Conservation (phyloP, 2,113 vertebrate genomes). For the Sapajus apella region DNA sequence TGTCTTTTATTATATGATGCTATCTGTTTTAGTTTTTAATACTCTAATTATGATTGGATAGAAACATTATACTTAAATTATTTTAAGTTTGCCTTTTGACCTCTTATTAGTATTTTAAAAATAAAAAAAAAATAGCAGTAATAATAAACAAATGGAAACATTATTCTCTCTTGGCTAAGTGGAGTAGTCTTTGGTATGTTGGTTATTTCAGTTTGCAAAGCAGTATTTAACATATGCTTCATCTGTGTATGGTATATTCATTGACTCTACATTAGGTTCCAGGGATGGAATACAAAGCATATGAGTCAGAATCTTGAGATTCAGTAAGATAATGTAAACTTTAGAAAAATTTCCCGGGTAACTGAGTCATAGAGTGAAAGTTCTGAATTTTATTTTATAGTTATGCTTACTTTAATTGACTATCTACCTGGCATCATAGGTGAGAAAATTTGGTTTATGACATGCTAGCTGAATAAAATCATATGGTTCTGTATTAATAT, state of each 20-base stretch:
- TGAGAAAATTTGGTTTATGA: slow-evolving; percentile 36
- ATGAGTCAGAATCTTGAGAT: slow-evolving; percentile 19
- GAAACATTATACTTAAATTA: slow-evolving; percentile 18
- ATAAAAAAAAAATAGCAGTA: slow-evolving; percentile 22
- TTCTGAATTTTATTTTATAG: not conserved
- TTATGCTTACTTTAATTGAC: slow-evolving; percentile 18
- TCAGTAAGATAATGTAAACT: not conserved
- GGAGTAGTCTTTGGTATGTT: not conserved
- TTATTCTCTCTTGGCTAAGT: not conserved
- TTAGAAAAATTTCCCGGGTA: slow-evolving; percentile 19
- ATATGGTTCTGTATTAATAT: slow-evolving; percentile 11
- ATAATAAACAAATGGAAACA: slow-evolving; percentile 37
- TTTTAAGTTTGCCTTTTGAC: slow-evolving; percentile 44
- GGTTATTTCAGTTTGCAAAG: slow-evolving; percentile 31
- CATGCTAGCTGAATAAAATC: slow-evolving; percentile 35
- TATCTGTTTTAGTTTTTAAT: not conserved
- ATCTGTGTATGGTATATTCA: not conserved
- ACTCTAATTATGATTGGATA: not conserved
- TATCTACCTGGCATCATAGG: not conserved
- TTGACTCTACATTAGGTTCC: not conserved
- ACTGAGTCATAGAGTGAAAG: not conserved
- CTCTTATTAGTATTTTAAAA: slow-evolving; percentile 34
- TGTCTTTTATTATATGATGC: not conserved
- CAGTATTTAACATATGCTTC: not conserved
- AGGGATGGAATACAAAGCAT: not conserved